Conservation (phyloP, 1,140 invertebrate genomes). For the Rhopalosiphum padi region DNA sequence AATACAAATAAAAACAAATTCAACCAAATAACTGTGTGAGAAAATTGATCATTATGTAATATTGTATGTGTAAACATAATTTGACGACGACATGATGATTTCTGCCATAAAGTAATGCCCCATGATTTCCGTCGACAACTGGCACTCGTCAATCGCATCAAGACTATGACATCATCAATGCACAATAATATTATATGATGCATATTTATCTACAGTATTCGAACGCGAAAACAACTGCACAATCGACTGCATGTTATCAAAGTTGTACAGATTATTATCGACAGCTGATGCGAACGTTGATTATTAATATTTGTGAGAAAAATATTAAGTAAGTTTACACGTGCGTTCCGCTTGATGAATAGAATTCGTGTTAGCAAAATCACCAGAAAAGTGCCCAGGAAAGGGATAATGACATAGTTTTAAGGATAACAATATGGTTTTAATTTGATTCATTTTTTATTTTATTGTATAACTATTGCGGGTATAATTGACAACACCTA, state of each 20-base stretch:
- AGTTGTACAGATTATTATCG: background rate
- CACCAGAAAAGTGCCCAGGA: background rate
- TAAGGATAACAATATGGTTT: background rate
- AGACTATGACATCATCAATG: background rate
- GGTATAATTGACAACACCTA: background rate
- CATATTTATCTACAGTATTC: background rate
- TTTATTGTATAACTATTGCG: background rate
- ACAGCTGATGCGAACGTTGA: background rate
- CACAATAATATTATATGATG: background rate
- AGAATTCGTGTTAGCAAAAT: background rate
- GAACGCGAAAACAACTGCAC: background rate
- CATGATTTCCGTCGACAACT: background rate
- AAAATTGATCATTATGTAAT: constrained; percentile 24
- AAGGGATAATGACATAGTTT: background rate
- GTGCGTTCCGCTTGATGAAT: background rate
- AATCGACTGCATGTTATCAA: background rate
- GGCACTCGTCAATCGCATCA: background rate
- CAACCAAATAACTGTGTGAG: background rate
- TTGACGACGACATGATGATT: background rate
- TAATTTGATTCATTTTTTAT: background rate
- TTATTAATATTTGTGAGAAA: background rate
- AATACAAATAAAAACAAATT: background rate
- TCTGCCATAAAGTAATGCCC: background rate
- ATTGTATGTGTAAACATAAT: background rate
- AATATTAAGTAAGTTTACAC: background rate